Conservation (phyloP, 2,113 vertebrate genomes). For the Pseudorectes ferrugineus region DNA sequence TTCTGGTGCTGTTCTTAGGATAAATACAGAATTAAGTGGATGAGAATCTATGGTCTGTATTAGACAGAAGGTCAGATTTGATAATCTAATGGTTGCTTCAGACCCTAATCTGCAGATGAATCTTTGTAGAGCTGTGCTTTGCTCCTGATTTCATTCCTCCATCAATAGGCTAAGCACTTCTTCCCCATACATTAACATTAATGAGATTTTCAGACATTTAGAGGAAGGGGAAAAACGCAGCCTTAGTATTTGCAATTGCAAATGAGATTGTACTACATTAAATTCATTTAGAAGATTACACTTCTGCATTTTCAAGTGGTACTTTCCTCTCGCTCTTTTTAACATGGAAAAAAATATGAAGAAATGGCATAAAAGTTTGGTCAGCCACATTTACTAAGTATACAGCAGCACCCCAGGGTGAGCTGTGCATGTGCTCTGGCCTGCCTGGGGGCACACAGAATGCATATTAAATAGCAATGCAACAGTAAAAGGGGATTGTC, state of each 20-base stretch:
- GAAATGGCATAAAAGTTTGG: not conserved
- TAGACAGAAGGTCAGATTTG: conserved; percentile 6
- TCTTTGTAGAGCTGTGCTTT: not conserved
- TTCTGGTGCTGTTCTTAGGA: not conserved
- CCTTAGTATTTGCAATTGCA: not conserved
- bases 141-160: conserved; percentile 7
- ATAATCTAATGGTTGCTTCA: conserved; percentile 4
- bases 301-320: not conserved
- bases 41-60: not conserved
- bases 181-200: conserved; percentile 7
- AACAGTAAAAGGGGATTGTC: not conserved
- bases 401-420: not conserved
- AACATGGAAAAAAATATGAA: not conserved
- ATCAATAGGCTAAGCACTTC: conserved; percentile 9
- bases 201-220: not conserved
- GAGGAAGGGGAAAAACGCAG: not conserved
- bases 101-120: conserved; percentile 2
- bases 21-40: not conserved
- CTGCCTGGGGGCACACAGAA: not conserved
- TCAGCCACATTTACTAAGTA: not conserved
- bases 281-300: not conserved
- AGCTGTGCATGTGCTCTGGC: not conserved
- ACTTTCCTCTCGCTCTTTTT: not conserved
- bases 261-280: not conserved
- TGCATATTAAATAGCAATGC: not conserved